Percentiles rank a stretch among this genome's conserved stretches.
phyloP scores from a whole-genome alignment of 2,888 invertebrate species.

The Hanleya hanleyi region DNA sequence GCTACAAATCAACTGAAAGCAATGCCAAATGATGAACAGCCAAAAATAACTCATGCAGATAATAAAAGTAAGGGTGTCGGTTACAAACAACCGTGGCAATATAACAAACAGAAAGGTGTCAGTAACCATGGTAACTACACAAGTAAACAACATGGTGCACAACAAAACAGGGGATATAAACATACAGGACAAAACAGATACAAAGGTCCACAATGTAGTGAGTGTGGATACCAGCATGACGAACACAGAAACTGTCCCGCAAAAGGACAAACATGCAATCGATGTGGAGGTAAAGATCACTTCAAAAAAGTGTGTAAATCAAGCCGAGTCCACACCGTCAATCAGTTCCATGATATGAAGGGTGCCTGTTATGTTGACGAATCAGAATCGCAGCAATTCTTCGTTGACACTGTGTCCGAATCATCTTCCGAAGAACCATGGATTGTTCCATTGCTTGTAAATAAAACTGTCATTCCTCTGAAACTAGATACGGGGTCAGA shows the following conservation, averaged over 20 bases:
- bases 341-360: too few relatives aligned
- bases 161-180: too few relatives aligned
- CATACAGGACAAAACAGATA: neutral
- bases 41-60: neutral
- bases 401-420: too few relatives aligned
- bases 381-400: neutral
- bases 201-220: neutral
- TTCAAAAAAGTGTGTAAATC: neutral
- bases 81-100: neutral
- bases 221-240: neutral
- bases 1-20: neutral
- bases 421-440: neutral
- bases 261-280: neutral
- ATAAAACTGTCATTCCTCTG: neutral
- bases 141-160: too few relatives aligned
- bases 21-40: neutral
- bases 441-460: neutral
- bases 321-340: too few relatives aligned
- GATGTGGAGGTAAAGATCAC: neutral
- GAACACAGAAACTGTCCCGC: constrained; percentile 1
- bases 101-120: neutral
- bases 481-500: constrained; percentile 18
- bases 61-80: neutral
- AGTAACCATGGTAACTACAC: neutral
- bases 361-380: too few relatives aligned